phyloP scores from a whole-genome alignment of 2,888 invertebrate genomes.

The Synergus laeviventris region DNA sequence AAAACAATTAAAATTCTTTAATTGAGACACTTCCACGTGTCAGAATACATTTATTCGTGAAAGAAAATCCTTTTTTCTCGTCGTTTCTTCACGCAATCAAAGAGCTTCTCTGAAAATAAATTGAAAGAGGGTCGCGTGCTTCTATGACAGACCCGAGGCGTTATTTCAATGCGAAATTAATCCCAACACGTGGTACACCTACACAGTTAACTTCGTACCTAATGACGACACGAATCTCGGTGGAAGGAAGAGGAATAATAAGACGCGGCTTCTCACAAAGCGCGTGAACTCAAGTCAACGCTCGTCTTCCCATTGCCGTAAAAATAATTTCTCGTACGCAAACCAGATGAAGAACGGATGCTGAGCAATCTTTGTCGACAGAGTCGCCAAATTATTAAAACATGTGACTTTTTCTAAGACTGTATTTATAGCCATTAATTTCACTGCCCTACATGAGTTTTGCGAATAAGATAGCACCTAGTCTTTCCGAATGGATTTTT shows the following conservation, averaged over 20 bases:
- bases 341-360: slow-evolving; percentile 53
- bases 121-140: slow-evolving; percentile 31
- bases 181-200: slow-evolving; percentile 27
- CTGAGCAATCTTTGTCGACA: slow-evolving; percentile 17
- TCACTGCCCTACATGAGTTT: no score
- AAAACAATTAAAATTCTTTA: neutral
- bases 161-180: slow-evolving; percentile 39
- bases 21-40: neutral
- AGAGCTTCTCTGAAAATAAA: slow-evolving; percentile 38
- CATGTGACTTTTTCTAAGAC: slow-evolving; percentile 2
- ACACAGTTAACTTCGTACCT: slow-evolving; percentile 55
- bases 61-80: slow-evolving; percentile 25
- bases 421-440: slow-evolving; percentile 7
- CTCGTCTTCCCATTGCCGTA: slow-evolving; percentile 49
- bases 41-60: slow-evolving; percentile 13
- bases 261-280: slow-evolving; percentile 50
- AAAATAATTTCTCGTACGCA: slow-evolving; percentile 55
- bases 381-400: slow-evolving; percentile 2
- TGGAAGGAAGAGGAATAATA: slow-evolving; percentile 32
- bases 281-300: slow-evolving; percentile 39
- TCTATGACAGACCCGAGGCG: slow-evolving; percentile 30
- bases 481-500: no score
- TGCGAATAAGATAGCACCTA: no score
- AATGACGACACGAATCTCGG: slow-evolving; percentile 55
- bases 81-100: slow-evolving; percentile 11